Conservation (phyloP, 2,797 vertebrate genomes). For the Myotis planiceps region DNA sequence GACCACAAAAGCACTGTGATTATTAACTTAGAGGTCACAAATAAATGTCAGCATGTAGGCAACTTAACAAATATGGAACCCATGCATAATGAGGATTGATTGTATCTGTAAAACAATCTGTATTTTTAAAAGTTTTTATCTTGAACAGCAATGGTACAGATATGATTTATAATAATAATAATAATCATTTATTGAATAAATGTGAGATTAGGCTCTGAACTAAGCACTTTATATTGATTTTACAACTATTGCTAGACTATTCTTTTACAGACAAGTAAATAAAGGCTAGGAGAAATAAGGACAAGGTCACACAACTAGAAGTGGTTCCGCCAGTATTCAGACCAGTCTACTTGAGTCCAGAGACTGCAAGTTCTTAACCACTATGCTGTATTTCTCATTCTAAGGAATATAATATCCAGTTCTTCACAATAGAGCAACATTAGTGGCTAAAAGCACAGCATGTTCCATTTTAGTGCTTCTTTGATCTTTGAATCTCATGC, state of each 20-base stretch:
- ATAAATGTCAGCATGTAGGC: neutral
- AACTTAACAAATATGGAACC: neutral
- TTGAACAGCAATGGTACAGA: neutral
- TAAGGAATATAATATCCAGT: neutral
- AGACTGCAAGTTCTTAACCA: neutral
- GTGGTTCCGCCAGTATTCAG: neutral
- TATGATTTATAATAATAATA: neutral
- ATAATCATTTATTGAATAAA: neutral
- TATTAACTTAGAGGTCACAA: neutral
- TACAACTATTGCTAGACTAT: neutral
- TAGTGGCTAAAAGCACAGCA: neutral
- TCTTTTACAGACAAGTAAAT: neutral
- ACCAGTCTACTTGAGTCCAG: neutral
- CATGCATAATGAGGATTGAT: neutral
- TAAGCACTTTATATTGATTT: neutral
- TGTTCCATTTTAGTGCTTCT: neutral
- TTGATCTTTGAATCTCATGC: conserved; percentile 24
- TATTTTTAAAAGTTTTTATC: neutral
- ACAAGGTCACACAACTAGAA: neutral
- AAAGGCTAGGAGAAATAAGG: neutral
- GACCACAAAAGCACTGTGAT: neutral
- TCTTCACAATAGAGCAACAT: neutral
- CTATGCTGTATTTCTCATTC: neutral
- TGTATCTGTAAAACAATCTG: neutral
- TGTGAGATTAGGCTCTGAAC: neutral